Base-by-base conservation (phyloP, 2,888 invertebrate genomes). In the Diadromus collaris region DNA sequence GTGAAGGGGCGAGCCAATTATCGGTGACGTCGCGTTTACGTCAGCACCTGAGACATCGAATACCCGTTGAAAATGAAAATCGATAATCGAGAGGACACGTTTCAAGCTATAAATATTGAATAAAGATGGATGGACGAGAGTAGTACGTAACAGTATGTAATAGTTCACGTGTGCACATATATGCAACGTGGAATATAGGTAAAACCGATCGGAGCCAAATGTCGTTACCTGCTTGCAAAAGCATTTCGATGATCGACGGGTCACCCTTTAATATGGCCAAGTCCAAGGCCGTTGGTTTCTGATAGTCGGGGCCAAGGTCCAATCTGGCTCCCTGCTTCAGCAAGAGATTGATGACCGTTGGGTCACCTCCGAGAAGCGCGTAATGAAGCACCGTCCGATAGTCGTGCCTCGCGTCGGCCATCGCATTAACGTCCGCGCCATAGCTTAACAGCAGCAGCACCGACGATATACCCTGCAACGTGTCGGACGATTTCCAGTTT, bases 351-450 rank as follows among this genome's bases (percentile, higher is more conserved):
- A 97, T 96, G n/a, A 95, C 94, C 6, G 93, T 93, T 10, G 91
- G 89, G 80, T 93, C 93, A 86, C 96, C 97, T 74, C 96, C 95
- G 61, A 97, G 93, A 0, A 97, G 95, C 3, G 97, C 97, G 89
- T 97, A 97, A 89, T 98, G 97, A 87, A 98, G 92, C 2, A 97
- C 97, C 2, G 97, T 97, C 76, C 97, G 93, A 88, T 94, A 96
- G 87, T 97, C 97, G 88, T 97, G 96, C 77, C 97, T 92, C n/a
- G 95, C 95, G 86, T 97, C 96, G 0, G 97, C 95, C 92, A 95
- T 95, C 4, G 96, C 95, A 90, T 97, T 97, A 2, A 97, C 95
- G 86, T 97, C 95, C 0, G 97, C 98, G 0, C 97, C 97, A 88
- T 95, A 93, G 84, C 94, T 95, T 83, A 97, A 91, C 44, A 98